phyloP scores from a whole-genome alignment of 2,113 vertebrate species.

The Takifugu flavidus region DNA sequence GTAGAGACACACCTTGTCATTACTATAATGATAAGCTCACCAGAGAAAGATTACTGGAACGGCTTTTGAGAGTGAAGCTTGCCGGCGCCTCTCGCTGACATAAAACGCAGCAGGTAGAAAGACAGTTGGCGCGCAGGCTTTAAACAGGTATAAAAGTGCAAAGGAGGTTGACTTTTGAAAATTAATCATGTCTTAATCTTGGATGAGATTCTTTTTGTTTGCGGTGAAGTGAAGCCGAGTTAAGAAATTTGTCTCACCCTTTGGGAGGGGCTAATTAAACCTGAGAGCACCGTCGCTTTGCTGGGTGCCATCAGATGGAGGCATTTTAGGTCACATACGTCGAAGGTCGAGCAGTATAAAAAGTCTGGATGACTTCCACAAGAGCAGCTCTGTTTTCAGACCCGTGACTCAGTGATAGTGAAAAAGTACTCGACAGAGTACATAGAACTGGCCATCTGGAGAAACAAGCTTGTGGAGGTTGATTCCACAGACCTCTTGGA shows the following conservation, averaged over 20 bases:
- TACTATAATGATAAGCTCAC: conserved; percentile 75
- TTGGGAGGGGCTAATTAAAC: conserved; percentile 25
- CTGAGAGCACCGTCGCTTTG: conserved; percentile 12
- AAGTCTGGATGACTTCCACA: conserved; percentile 38
- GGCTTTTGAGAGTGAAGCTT: conserved; percentile 66
- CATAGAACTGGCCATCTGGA: conserved; percentile 22
- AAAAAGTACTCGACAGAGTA: not conserved
- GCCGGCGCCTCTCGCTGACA: conserved; percentile 62
- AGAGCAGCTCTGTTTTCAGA: conserved; percentile 26
- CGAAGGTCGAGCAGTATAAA: conserved; percentile 28
- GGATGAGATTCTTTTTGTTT: conserved; percentile 40
- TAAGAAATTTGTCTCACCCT: conserved; percentile 28
- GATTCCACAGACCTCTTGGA: conserved; percentile 33
- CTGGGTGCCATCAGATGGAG: conserved; percentile 17
- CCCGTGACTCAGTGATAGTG: conserved; percentile 14
- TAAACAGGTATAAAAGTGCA: conserved; percentile 38
- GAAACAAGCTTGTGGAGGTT: conserved; percentile 35
- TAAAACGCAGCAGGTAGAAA: conserved; percentile 58
- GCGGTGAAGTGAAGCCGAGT: conserved; percentile 14
- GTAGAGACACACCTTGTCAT: conserved; percentile 69
- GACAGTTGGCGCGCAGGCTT: conserved; percentile 18
- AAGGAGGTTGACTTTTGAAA: conserved; percentile 38
- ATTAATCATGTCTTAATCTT: conserved; percentile 37
- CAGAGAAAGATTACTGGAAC: conserved; percentile 66
- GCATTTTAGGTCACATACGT: conserved; percentile 30